Base-by-base conservation (phyloP, 1,140 invertebrate species). In the Sinella curviseta region DNA sequence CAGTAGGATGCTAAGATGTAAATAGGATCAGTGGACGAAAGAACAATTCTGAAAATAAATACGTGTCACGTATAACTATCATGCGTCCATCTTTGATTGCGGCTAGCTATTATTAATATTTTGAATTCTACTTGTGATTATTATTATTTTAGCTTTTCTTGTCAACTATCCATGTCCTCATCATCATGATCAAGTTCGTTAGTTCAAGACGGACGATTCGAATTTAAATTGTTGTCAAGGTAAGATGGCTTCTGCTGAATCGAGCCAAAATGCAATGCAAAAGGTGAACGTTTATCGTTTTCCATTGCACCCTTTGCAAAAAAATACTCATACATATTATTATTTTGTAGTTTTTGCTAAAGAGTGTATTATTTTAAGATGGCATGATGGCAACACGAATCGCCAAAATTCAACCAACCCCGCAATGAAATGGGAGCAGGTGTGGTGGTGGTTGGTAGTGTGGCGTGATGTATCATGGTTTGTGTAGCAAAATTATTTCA, bases 151-250 rank as follows among this genome's bases (percentile, higher is more conserved):
- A 60, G 24, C 24, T 60, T 3, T 12, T 48, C 8, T 48, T 12
- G 20, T 48, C 8, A 8, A 48, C 39, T 20, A 20, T 48, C 39
- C 39, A 48, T 48, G 8, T 8, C 39, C 76, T 77, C 36, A 74
- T 77, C 60, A n/a, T n/a, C 75, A 80, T 82, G 78, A 80, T 77
- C 74, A 78, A 80, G 78, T 82, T 82, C 79, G 81, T 82, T 82
- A 82, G 78, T 82, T 82, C 81, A 82, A 82, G 78, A 80, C 75
- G 81, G 81, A 26, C 81, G 79, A 80, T 76, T 80, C 8, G 39
- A 20, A 20, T 80, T 82, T 39, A n/a, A 12, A 31, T 60, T 60
- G 14, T 60, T 4, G 57, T 60, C 39, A 48, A 48, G 39, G 20
- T 48, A 48, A 8, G 39, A 8, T 48, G 20, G 39, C 39, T 48